These are phyloP conservation scores for Tenebrosternarchus preto DNA, from an alignment of 2,113 vertebrate genomes.

Conservation along the genomic window DNA sequence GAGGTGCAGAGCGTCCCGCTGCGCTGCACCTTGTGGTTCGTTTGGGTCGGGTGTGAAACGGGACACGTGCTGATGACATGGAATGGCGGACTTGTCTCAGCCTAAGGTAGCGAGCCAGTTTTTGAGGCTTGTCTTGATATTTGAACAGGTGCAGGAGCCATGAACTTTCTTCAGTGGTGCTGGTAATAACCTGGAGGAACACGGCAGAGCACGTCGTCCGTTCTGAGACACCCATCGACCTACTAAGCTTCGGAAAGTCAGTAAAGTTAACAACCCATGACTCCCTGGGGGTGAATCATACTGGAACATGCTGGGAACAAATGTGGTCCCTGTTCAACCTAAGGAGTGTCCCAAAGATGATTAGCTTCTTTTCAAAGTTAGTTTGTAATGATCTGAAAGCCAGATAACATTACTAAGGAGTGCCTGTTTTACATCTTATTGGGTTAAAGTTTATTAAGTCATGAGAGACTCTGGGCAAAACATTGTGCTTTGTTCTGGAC, in stretches of 20 bases:
- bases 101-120: neutral
- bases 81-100: neutral
- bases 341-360: neutral
- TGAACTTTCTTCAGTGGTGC: neutral
- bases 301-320: neutral
- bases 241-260: neutral
- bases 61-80: no score
- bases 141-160: neutral
- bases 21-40: no score
- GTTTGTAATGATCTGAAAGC: neutral
- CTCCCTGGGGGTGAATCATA: neutral
- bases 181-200: neutral
- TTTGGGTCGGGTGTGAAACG: no score
- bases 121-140: neutral
- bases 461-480: neutral
- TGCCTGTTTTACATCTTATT: neutral
- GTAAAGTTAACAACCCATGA: neutral
- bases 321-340: conserved; percentile 6
- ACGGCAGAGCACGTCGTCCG: neutral
- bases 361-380: neutral
- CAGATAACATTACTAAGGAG: neutral
- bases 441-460: neutral
- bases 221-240: neutral
- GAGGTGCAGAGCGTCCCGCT: no score
- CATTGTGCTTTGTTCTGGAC: no score